Base-by-base conservation (phyloP, 2,888 invertebrate species). In the Lepidocyrtinus sp. region DNA sequence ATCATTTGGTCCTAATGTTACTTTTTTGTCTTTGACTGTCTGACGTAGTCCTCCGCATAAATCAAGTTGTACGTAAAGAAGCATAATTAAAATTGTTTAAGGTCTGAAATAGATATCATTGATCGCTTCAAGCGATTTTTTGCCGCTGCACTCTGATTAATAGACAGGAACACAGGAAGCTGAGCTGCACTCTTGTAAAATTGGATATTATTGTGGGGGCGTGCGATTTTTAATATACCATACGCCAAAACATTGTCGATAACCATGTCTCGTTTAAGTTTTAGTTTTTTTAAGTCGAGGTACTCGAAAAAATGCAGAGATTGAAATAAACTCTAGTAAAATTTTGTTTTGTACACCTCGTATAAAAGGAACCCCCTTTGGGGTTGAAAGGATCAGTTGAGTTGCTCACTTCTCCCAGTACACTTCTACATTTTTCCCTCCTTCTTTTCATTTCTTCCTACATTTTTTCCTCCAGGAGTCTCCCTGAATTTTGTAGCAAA, bases 401-500 rank as follows among this genome's bases (percentile, higher is more conserved):
- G 65, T 65, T 65, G 3, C 12, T 25, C 22, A n/a, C 26, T 65
- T 27, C 2, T 2, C 36, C n/a, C 36, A 25, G n/a, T 27, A 2
- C 19, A 64, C 36, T 22, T n/a, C 27, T 3, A 45, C 17, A 55
- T n/a, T 36, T 36, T 36, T 12, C 12, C 5, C 5, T 36, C 36
- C 12, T 36, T 36, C 36, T 12, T 50, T 15, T 12, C 62, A 3
- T 71, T 71, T n/a, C 59, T 61, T 72, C 63, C n/a, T n/a, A 24
- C 61, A 15, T 17, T 22, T 63, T 61, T 61, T 15, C 67, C 45
- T n/a, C n/a, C n/a, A n/a, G 36, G 50, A 22, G 17, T 7, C n/a
- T 75, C 19, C 36, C 36, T 36, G 36, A 36, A 36, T 36, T 36
- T 46, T 36, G 59, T 75, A 17, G 19, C 21, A 50, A 68, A 65